Base-by-base conservation (phyloP, 2,113 vertebrate species). In the Heterotis niloticus region DNA sequence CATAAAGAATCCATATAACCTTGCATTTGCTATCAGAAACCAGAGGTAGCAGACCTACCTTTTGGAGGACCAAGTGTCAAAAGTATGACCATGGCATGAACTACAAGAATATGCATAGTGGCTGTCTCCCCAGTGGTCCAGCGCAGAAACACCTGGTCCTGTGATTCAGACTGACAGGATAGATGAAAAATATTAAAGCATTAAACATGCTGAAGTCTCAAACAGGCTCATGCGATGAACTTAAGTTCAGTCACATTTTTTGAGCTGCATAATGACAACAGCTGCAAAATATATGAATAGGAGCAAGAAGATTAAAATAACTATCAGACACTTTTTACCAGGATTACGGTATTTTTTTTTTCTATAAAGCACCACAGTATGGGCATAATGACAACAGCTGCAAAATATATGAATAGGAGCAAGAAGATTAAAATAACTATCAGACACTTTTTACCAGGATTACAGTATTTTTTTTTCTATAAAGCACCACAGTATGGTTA, bases 41-140 rank as follows among this genome's bases (percentile, higher is more conserved):
- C 5, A 54, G 26, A 24, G 20, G 12, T 24, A 5, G 16, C 71
- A 51, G 51, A 73, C 87, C 83, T 81, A 98, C 98, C 95, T 86
- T 93, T 95, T 57, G 97, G 96, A 0, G 97, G 96, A 5, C 98
- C 98, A 1, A 99, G 85, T 0, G 98, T 99, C 82, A 99, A 92
- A 64, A 99, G 91, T 81, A 99, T 99, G 82, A 99, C 98, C 95
- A 99, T 98, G 73, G 98, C 98, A 0, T 99, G 98, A 60, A 99
- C 98, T 16, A 99, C 96, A 11, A 99, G 92, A 68, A 99, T 99
- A 86, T 99, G 98, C 96, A 99, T 99, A 0, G 98, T 99, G 65
- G 98, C 98, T 0, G 96, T 96, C 86, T 99, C 98, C 69, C 98
- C 98, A 7, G 95, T 94, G 0, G 91, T 95, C 98, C 98, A 99